Evolutionary conservation across 2,888 invertebrate species (phyloP).

Genomic region (Volucella inflata): DNA sequence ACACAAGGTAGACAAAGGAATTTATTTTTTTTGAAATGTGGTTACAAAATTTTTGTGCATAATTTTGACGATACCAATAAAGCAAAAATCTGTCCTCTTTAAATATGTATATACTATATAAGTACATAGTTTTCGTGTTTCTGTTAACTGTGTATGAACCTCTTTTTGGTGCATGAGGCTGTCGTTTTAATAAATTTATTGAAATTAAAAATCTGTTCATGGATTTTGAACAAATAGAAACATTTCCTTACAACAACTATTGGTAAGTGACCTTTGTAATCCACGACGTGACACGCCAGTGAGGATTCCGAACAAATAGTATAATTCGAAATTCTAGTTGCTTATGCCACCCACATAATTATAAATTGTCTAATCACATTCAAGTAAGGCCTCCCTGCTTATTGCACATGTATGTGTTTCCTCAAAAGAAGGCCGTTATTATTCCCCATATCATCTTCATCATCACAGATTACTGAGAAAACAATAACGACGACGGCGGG

Average conservation of each 20-base stretch:
- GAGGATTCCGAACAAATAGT: slow-evolving; percentile 19
- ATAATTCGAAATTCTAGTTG: background rate
- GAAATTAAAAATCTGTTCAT: slow-evolving; percentile 53
- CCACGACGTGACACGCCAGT: background rate
- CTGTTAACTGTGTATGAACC: too few relatives aligned
- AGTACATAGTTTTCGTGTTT: too few relatives aligned
- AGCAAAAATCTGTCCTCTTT: too few relatives aligned
- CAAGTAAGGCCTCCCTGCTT: slow-evolving; percentile 15
- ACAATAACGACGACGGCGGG: slow-evolving; percentile 29
- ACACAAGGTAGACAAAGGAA: slow-evolving; percentile 54
- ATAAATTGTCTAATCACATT: slow-evolving; percentile 22
- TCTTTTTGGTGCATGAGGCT: too few relatives aligned
- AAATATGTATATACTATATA: too few relatives aligned
- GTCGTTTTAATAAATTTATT: background rate
- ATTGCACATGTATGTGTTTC: background rate
- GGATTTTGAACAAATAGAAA: background rate
- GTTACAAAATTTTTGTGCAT: background rate
- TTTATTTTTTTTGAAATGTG: slow-evolving; percentile 29
- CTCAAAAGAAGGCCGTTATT: background rate
- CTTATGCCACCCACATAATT: slow-evolving; percentile 54
- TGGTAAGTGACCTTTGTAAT: slow-evolving; percentile 39
- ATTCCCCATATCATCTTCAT: slow-evolving; percentile 58
- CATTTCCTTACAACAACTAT: slow-evolving; percentile 12
- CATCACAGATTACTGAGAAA: slow-evolving; percentile 48
- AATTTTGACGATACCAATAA: too few relatives aligned